Evolutionary conservation across 2,888 invertebrate species (phyloP).

Genomic region (Macaria notata): DNA sequence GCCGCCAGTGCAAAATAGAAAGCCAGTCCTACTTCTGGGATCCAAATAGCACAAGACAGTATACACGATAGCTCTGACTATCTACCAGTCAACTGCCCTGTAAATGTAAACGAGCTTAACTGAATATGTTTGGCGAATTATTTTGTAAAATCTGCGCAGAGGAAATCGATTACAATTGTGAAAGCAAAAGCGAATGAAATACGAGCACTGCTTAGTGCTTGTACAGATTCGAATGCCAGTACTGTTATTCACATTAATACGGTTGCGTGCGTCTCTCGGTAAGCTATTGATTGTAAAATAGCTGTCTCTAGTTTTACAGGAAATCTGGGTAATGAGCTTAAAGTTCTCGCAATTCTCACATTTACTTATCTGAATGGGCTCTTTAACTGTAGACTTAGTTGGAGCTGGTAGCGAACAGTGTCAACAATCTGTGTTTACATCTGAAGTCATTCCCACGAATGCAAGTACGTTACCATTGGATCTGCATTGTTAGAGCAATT

Average conservation of each 20-base stretch:
- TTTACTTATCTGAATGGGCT: slow-evolving; percentile 31
- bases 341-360: slow-evolving; percentile 36
- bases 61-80: slow-evolving; percentile 39
- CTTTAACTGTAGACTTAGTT: slow-evolving; percentile 25
- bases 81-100: slow-evolving; percentile 41
- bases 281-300: slow-evolving; percentile 28
- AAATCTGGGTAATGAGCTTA: slow-evolving; percentile 33
- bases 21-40: slow-evolving; percentile 42
- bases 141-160: slow-evolving; percentile 22
- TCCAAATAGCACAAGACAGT: slow-evolving; percentile 34
- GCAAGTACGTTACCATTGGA: no score
- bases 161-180: slow-evolving; percentile 24
- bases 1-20: slow-evolving; percentile 40
- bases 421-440: neutral
- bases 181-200: slow-evolving; percentile 22
- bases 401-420: slow-evolving; percentile 19
- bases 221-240: slow-evolving; percentile 20
- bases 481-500: no score
- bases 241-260: slow-evolving; percentile 23
- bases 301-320: slow-evolving; percentile 28
- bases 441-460: no score
- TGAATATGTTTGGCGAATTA: slow-evolving; percentile 27
- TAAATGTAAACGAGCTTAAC: slow-evolving; percentile 35
- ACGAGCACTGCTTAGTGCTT: slow-evolving; percentile 12
- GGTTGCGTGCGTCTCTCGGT: slow-evolving; percentile 25